Evolutionary conservation across 92 coral and sea anemone genomes (phyloP), one percentile per base, ranked within the genome.

Genomic region (Virgularia gustaviana): DNA sequence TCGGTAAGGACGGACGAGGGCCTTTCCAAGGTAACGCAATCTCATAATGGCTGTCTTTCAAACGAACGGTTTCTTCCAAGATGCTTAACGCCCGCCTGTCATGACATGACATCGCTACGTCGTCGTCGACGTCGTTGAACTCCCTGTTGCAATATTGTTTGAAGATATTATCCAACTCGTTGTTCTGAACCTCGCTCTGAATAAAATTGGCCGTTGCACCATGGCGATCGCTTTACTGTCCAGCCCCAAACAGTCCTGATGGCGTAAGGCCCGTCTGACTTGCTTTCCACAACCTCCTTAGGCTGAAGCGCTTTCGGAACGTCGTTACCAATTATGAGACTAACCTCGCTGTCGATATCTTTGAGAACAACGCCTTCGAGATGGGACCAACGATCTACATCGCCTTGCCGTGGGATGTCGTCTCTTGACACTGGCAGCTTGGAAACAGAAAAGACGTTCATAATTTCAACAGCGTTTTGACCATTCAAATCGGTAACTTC

Each of bases 1-100:
- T 79, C 7, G 41, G 41, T 24, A 81, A 75, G 16, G 47, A 13
- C 19, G 81, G 81, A 2, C 63, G 78, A n/a, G 70, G 31, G 12
- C 0, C 27, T 55, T 77, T 80, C 90, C 90, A 81, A 0, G 90
- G 90, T 20, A 81, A 36, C 0, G 75, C 76, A 0, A 85, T 34
- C 36, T 79, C 85, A 58, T 85, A 75, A 32, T 80, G 85, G 8
- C 77, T 53, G 33, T 81, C 39, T 11, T 33, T 20, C 24, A 81
- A 37, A 36, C 34, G 22, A 12, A 34, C 66, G 5, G 82, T 30
- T 9, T 70, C 65, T 32, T 79, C 72, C 89, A 81, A 76, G 0
- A 60, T 61, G 0, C 34, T 29, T 23, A 86, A 63, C 1, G 90
- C 90, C 27, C 63, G 13, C 15, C 37, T 53, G 39, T 86, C 90